These are phyloP conservation scores for Teleogryllus oceanicus DNA, from an alignment of 2,888 invertebrate species.

Conservation along the genomic window DNA sequence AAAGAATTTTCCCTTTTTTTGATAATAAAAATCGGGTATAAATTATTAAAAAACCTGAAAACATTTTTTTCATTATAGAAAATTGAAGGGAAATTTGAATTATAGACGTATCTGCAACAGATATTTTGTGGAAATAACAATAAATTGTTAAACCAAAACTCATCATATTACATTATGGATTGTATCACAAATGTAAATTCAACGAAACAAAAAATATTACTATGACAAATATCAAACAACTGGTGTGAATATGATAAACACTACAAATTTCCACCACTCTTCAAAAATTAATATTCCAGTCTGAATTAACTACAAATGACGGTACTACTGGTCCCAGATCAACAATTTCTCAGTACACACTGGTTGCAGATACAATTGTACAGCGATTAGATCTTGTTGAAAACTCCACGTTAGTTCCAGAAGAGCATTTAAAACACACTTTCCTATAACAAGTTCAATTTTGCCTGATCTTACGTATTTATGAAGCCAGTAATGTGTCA, in stretches of 20 bases:
- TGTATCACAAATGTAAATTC: too few species aligned
- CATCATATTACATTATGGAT: too few species aligned
- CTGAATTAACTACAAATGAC: conserved; percentile 52
- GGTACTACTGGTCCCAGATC: conserved; percentile 52
- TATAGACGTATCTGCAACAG: too few species aligned
- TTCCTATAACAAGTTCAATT: conserved; percentile 51
- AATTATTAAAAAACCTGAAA: too few species aligned
- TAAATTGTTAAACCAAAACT: too few species aligned
- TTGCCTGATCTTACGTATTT: conserved; percentile 54
- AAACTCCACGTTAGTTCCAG: conserved; percentile 45
- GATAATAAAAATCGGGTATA: too few species aligned
- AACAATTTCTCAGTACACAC: conserved; percentile 48
- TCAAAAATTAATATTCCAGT: conserved; percentile 47
- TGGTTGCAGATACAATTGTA: conserved; percentile 28
- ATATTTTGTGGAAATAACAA: too few species aligned
- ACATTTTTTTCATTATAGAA: too few species aligned
- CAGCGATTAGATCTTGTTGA: conserved; percentile 23
- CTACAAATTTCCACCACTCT: not conserved
- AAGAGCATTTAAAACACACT: conserved; percentile 49
- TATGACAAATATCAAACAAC: too few species aligned
- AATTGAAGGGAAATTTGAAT: too few species aligned
- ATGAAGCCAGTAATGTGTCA: conserved; percentile 52
- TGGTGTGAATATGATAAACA: not conserved
- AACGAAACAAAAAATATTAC: too few species aligned
- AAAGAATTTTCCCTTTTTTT: too few species aligned